Base-by-base conservation (phyloP, 92 coral and sea anemone species). In the Phymanthus crucifer region DNA sequence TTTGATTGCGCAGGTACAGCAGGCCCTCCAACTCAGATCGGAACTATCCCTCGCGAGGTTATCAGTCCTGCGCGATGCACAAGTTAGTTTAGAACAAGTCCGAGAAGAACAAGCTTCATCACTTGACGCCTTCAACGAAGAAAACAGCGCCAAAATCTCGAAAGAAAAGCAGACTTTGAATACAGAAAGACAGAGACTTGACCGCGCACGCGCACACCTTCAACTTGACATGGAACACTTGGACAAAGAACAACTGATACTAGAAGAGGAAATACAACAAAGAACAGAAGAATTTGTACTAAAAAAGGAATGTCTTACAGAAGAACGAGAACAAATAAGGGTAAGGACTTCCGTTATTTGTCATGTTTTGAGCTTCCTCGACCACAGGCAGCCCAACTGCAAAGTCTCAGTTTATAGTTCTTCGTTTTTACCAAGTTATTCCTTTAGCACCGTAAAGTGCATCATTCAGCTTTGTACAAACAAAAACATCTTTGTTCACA, bases 161-260 rank as follows among this genome's bases (percentile, higher is more conserved):
- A 85, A 76, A 78, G 97, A 92, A 29, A 93, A 87, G 81, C 94
- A 90, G 56, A 75, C 74, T 56, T 78, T 95, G 36, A 84, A 81
- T 40, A n/a, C 87, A 40, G 93, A 92, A 58, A 87, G 91, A 47
- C 91, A 86, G 70, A 79, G 93, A 69, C 47, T 93, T 23, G 91
- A 93, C 50, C 86, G 98, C 84, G 87, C 94, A 54, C 78, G 78
- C 36, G 95, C 88, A 6, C 98, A 95, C 74, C 77, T 95, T 66
- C 64, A 82, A 46, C 92, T 95, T 7, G 98, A 95, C 76, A 88
- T 83, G 50, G 92, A 92, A 48, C 98, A 95, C 77, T 66, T 88
- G 77, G 86, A 85, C 36, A 81, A 86, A 6, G 98, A 89, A 35
- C 79, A 91, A 26, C 33, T 37, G 38, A 85, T 86, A 54, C 77